Evolutionary conservation across 2,888 invertebrate species (phyloP).

Genomic region (Agrochola lychnidis): DNA sequence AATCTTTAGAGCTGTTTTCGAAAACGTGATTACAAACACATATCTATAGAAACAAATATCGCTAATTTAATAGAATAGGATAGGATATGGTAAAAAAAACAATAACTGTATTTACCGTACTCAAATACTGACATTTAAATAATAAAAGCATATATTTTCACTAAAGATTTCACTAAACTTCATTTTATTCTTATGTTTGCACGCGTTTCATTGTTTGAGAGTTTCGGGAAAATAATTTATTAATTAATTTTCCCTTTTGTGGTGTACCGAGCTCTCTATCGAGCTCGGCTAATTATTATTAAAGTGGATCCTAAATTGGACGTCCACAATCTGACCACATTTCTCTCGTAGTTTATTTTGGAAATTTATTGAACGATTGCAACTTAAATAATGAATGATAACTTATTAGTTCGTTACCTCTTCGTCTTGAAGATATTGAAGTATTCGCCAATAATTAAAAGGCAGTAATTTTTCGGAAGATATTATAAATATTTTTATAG

Average conservation of each 20-base stretch:
- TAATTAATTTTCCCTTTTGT: slow-evolving; percentile 46
- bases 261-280: slow-evolving; percentile 20
- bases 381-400: slow-evolving; percentile 3
- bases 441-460: not conserved
- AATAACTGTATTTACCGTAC: slow-evolving; percentile 7
- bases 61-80: too few relatives aligned
- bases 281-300: slow-evolving; percentile 42
- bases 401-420: not conserved
- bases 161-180: slow-evolving; percentile 1
- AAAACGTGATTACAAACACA: too few relatives aligned
- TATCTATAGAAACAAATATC: too few relatives aligned
- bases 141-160: slow-evolving; percentile 10
- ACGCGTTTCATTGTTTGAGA: slow-evolving; percentile 20
- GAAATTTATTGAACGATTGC: slow-evolving; percentile 16
- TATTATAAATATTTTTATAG: not conserved
- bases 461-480: not conserved
- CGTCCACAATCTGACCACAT: slow-evolving; percentile 39
- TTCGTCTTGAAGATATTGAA: not conserved
- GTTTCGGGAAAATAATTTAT: slow-evolving; percentile 32
- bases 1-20: too few relatives aligned
- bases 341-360: slow-evolving; percentile 13
- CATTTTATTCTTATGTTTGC: slow-evolving; percentile 24
- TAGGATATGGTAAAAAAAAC: not conserved
- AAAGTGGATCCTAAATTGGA: slow-evolving; percentile 36
- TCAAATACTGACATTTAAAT: not conserved